Conservation (phyloP, 2,888 invertebrate species). For the Pseudanteris insignis region DNA sequence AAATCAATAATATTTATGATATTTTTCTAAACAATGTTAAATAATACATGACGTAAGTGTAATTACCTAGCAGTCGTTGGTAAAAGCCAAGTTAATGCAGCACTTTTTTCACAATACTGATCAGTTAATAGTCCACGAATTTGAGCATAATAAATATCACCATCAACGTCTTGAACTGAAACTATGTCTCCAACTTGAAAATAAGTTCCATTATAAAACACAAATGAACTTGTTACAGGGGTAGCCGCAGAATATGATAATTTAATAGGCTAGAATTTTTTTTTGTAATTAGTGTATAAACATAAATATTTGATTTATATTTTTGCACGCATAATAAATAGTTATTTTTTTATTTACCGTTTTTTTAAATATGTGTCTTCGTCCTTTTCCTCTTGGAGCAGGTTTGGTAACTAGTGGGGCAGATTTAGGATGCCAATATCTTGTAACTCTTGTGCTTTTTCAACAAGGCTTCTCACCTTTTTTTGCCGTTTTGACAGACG, state of each 20-base stretch:
- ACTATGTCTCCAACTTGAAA: conserved; percentile 93
- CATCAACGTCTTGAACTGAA: conserved; percentile 80
- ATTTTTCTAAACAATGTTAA: no score
- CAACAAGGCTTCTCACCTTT: conserved; percentile 65
- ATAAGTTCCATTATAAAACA: conserved; percentile 83
- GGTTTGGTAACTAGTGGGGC: conserved; percentile 50
- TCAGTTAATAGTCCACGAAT: conserved; percentile 89
- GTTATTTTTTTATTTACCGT: no score
- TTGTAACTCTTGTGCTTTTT: conserved; percentile 70
- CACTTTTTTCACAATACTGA: conserved; percentile 93
- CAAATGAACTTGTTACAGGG: conserved; percentile 80
- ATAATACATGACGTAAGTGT: no score
- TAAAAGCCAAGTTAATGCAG: conserved; percentile 89
- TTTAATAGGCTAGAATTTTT: no score
- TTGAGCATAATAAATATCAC: conserved; percentile 87
- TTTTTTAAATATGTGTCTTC: conserved; percentile 82
- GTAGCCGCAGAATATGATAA: conserved; percentile 84
- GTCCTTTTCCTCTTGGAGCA: conserved; percentile 75
- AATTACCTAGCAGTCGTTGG: conserved; percentile 77
- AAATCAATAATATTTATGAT: no score
- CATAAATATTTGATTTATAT: no score
- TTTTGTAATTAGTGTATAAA: no score
- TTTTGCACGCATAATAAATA: no score
- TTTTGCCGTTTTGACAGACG: conserved; percentile 33
- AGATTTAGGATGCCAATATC: conserved; percentile 70